These are phyloP conservation scores for Eupeodes latifasciatus DNA, from an alignment of 2,888 invertebrate genomes.

Conservation along the genomic window DNA sequence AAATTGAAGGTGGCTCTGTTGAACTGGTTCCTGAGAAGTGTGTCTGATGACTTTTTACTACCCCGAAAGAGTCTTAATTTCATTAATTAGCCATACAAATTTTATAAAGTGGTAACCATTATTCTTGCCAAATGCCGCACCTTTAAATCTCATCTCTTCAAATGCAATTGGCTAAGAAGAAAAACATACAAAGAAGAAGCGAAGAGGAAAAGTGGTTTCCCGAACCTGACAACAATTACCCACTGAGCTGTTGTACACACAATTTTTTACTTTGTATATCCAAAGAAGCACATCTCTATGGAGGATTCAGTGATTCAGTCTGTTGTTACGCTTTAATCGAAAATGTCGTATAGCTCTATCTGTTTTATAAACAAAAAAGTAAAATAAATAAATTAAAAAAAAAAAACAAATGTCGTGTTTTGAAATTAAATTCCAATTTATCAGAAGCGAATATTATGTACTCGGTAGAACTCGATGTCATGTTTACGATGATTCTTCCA, in stretches of 20 bases:
- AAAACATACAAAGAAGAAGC: not conserved
- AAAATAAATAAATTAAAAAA: not conserved
- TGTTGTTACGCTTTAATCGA: slow-evolving; percentile 68
- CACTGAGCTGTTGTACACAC: slow-evolving; percentile 41
- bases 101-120: slow-evolving; percentile 1
- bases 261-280: not conserved
- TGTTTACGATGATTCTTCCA: slow-evolving; percentile 26
- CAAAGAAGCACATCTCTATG: slow-evolving; percentile 44
- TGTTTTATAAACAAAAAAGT: not conserved
- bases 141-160: slow-evolving; percentile 13
- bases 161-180: slow-evolving; percentile 38
- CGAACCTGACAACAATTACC: slow-evolving; percentile 28
- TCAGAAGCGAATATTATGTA: not conserved
- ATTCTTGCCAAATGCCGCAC: not conserved
- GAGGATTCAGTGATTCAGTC: slow-evolving; percentile 63
- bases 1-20: too few species aligned
- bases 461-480: slow-evolving; percentile 15
- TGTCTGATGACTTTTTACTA: too few species aligned
- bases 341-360: slow-evolving; percentile 50
- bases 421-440: slow-evolving; percentile 9
- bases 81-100: not conserved
- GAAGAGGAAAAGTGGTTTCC: slow-evolving; percentile 62
- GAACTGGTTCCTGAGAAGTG: too few species aligned
- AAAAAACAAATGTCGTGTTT: not conserved
- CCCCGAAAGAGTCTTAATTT: too few species aligned